Evolutionary conservation across 2,113 vertebrate genomes (phyloP).

Genomic region (Loxodonta africana): DNA sequence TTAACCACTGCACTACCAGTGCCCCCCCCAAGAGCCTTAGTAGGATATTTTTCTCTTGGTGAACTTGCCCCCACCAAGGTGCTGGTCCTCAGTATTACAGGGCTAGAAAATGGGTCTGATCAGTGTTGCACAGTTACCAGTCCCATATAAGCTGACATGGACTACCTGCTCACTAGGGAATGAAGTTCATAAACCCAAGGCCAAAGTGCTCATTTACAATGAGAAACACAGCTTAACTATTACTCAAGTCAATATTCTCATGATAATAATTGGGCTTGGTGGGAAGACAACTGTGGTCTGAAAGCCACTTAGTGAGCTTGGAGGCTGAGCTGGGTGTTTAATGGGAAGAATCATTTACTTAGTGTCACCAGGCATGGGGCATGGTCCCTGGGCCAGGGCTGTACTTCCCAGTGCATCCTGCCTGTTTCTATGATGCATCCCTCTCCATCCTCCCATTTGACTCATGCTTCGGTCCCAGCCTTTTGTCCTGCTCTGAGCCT

Average conservation of each 20-base stretch:
- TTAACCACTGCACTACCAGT: background rate
- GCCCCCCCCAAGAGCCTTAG: background rate
- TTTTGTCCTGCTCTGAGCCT: slow-evolving; percentile 4
- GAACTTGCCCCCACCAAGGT: background rate
- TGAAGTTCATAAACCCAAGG: background rate
- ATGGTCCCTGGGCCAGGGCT: background rate
- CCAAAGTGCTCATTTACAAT: background rate
- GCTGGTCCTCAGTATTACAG: background rate
- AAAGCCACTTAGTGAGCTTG: background rate
- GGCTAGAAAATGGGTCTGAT: background rate
- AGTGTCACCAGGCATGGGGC: background rate
- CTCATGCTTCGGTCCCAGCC: background rate
- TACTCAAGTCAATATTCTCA: background rate
- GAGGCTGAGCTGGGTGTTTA: background rate
- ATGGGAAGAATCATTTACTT: background rate
- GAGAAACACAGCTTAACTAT: background rate
- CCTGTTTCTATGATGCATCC: background rate
- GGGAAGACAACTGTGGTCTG: background rate
- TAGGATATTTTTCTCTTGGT: background rate
- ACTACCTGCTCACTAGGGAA: background rate
- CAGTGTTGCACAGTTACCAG: background rate
- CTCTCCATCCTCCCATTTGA: background rate
- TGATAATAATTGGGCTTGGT: background rate
- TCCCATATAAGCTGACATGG: background rate
- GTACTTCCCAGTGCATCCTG: background rate